Evolutionary conservation across 2,888 invertebrate species (phyloP).

Genomic region (Ellobium chinense): DNA sequence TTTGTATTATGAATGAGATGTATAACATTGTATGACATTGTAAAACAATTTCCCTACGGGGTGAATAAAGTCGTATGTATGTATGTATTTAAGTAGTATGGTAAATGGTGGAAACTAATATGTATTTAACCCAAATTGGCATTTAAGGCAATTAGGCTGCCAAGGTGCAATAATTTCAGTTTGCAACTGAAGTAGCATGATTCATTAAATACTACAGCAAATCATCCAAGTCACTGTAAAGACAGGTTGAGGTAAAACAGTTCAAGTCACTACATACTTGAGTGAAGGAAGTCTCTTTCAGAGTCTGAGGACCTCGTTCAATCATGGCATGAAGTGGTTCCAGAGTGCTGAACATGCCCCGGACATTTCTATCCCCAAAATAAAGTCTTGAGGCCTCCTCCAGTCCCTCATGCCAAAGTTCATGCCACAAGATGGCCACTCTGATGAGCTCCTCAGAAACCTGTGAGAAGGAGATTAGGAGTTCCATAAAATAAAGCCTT

Average conservation of each 20-base stretch:
- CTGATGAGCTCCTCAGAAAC: conserved; percentile 95
- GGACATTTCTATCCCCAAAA: conserved; percentile 95
- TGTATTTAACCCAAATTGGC: too few species aligned
- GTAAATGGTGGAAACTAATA: too few species aligned
- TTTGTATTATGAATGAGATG: too few species aligned
- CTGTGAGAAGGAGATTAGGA: too few species aligned
- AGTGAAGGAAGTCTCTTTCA: conserved; percentile 97
- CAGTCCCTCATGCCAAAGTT: conserved; percentile 98
- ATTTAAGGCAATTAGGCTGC: too few species aligned
- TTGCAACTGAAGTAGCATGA: neutral
- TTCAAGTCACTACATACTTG: conserved; percentile 81
- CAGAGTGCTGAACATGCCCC: conserved; percentile 96
- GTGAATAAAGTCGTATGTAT: too few species aligned
- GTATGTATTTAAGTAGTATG: too few species aligned
- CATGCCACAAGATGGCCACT: conserved; percentile 99
- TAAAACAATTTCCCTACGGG: too few species aligned
- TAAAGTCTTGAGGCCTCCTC: conserved; percentile 91
- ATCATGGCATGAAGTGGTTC: conserved; percentile 97
- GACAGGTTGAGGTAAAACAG: neutral
- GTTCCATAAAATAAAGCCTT: too few species aligned
- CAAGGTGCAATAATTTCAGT: too few species aligned
- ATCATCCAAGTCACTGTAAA: neutral
- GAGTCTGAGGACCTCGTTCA: conserved; percentile 94
- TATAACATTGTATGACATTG: too few species aligned
- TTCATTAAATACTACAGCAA: too few species aligned